A percentile compares a stretch with the other conserved stretches of the same genome.
Conservation (phyloP, 2,888 invertebrate species). For the Cryptocephalus primarius region DNA sequence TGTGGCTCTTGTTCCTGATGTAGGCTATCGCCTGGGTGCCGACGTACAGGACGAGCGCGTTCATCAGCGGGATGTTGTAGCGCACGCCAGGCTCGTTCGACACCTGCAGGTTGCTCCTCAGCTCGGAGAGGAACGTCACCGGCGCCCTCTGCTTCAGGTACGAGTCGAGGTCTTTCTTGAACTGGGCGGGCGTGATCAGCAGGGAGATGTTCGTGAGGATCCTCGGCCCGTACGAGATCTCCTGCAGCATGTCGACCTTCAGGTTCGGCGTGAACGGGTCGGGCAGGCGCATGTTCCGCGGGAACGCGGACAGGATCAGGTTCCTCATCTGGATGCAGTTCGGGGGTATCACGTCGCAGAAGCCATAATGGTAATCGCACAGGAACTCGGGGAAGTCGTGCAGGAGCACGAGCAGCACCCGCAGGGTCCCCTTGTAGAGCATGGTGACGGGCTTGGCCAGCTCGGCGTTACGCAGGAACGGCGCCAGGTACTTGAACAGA, state of each 20-base stretch:
- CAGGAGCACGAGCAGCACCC: conserved; percentile 81
- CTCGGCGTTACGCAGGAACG: conserved; percentile 94
- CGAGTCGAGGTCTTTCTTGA: conserved; percentile 94
- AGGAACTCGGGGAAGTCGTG: conserved; percentile 99
- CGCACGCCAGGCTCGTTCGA: conserved; percentile 73
- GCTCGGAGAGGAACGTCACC: conserved; percentile 88
- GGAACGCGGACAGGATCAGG: conserved; percentile 94
- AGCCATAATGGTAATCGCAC: conserved; percentile 97
- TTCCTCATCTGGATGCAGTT: conserved; percentile 99
- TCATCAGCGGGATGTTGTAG: conserved; percentile 94
- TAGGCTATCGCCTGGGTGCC: conserved; percentile 92
- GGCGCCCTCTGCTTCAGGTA: conserved; percentile 91
- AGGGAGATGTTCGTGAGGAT: conserved; percentile 80
- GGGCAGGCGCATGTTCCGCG: conserved; percentile 93
- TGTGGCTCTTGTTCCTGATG: conserved; percentile 82
- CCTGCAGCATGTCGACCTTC: conserved; percentile 83
- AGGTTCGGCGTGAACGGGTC: conserved; percentile 98
- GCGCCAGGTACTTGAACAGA: conserved; percentile 88
- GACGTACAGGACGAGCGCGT: conserved; percentile 94
- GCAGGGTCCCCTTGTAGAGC: conserved; percentile 88
- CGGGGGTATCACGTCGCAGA: conserved; percentile 98
- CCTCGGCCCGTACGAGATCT: conserved; percentile 80
- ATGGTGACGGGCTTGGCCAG: conserved; percentile 87
- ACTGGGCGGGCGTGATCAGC: conserved; percentile 76
- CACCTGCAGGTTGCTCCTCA: conserved; percentile 82